Conservation (phyloP, 2,113 vertebrate genomes). For the Myrmecophaga tridactyla region DNA sequence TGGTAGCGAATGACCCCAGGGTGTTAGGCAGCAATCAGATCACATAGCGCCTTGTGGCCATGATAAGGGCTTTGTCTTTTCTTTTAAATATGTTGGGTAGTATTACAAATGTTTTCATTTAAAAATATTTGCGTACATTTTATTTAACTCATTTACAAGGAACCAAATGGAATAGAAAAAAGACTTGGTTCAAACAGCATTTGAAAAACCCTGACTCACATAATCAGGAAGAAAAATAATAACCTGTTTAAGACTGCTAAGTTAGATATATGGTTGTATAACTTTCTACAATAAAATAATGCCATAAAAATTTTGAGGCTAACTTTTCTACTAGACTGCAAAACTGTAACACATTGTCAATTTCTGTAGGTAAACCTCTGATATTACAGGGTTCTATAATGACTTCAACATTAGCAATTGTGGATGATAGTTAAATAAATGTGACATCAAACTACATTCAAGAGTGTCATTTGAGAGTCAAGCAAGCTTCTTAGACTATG, state of each 20-base stretch:
- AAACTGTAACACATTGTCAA: background rate
- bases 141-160: conserved; percentile 3
- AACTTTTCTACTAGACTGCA: background rate
- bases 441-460: background rate
- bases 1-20: too few species aligned
- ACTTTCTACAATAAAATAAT: background rate
- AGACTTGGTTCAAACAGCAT: background rate
- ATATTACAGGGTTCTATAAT: background rate
- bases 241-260: background rate
- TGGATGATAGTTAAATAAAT: background rate
- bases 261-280: background rate
- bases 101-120: background rate
- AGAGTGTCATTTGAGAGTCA: background rate
- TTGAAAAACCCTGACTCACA: background rate
- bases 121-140: background rate
- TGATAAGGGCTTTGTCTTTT: background rate
- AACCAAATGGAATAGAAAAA: background rate
- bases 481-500: background rate
- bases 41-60: background rate
- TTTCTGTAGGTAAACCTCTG: background rate
- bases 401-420: background rate
- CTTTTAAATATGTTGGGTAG: background rate
- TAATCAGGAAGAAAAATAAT: background rate
- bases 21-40: background rate
- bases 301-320: background rate